A percentile compares a stretch with the other conserved stretches of the same genome.
Conservation (phyloP, 1,140 invertebrate genomes). For the Pseudomyrmex dendroicus region DNA sequence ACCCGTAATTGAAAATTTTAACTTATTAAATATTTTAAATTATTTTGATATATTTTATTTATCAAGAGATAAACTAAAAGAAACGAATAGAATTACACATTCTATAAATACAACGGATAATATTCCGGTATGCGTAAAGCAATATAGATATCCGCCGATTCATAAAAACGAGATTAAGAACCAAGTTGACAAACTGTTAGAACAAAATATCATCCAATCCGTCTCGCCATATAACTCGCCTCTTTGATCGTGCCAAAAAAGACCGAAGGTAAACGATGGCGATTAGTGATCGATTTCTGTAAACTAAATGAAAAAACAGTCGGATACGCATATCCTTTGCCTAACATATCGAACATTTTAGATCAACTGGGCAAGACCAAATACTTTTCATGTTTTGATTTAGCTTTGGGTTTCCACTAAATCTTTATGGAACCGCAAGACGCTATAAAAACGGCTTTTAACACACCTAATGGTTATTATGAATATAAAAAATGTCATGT, state of each 20-base stretch:
- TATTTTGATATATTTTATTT: slow-evolving; percentile 19
- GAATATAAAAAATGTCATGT: too few relatives aligned
- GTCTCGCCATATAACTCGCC: too few relatives aligned
- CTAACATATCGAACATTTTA: neutral
- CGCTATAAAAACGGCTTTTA: neutral
- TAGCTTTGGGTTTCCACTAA: slow-evolving; percentile 5
- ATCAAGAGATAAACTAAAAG: slow-evolving; percentile 5
- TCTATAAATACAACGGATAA: neutral
- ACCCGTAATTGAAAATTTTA: neutral
- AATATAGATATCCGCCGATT: neutral
- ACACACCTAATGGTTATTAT: too few relatives aligned
- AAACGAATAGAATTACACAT: neutral
- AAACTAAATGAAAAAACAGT: slow-evolving; percentile 24
- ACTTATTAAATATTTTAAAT: too few relatives aligned
- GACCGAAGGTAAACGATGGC: too few relatives aligned
- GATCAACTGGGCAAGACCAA: neutral
- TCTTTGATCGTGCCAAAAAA: too few relatives aligned
- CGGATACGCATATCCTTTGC: neutral
- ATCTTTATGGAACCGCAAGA: neutral
- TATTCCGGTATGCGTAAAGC: neutral
- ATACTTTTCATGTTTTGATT: slow-evolving; percentile 19
- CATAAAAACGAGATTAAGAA: neutral
- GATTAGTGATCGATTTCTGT: too few relatives aligned
- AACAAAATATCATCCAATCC: too few relatives aligned
- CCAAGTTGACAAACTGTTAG: too few relatives aligned